These are phyloP conservation scores for Thereuonema tuberculata DNA, from an alignment of 1,140 invertebrate species.

Conservation along the genomic window DNA sequence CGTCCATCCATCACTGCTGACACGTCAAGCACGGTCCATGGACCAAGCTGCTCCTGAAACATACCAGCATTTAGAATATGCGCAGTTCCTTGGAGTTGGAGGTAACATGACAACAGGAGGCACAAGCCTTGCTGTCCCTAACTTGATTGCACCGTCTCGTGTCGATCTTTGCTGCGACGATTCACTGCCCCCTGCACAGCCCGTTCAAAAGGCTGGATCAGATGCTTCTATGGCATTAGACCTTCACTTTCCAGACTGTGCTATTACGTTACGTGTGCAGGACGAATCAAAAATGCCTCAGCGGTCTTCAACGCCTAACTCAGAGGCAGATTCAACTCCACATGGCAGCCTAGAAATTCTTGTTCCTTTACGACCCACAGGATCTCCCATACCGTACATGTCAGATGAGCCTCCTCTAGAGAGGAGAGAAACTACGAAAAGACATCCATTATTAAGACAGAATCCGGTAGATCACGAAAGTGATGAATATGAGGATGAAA, in stretches of 20 bases:
- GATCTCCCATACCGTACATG: too few species aligned
- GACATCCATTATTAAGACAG: neutral
- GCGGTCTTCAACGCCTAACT: neutral
- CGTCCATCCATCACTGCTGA: neutral
- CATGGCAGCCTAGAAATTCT: too few species aligned
- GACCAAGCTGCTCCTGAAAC: too few species aligned
- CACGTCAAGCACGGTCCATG: constrained; percentile 1
- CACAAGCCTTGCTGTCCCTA: too few species aligned
- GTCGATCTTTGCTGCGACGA: neutral
- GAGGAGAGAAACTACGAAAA: neutral
- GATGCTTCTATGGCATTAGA: constrained; percentile 57
- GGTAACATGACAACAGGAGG: too few species aligned
- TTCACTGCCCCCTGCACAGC: neutral
- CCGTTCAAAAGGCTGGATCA: constrained; percentile 31
- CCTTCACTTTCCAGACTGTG: constrained; percentile 45
- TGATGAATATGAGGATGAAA: neutral
- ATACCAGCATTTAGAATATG: neutral
- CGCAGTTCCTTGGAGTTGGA: too few species aligned
- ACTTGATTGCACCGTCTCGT: too few species aligned
- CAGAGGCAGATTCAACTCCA: too few species aligned
- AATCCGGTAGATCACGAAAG: neutral
- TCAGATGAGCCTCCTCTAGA: neutral
- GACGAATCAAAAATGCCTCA: constrained; percentile 34
- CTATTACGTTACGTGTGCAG: constrained; percentile 47
- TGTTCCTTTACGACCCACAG: too few species aligned